A percentile compares a stretch with the other conserved stretches of the same genome.
phyloP scores from a whole-genome alignment of 92 coral and sea anemone genomes.

The Muricea muricata region DNA sequence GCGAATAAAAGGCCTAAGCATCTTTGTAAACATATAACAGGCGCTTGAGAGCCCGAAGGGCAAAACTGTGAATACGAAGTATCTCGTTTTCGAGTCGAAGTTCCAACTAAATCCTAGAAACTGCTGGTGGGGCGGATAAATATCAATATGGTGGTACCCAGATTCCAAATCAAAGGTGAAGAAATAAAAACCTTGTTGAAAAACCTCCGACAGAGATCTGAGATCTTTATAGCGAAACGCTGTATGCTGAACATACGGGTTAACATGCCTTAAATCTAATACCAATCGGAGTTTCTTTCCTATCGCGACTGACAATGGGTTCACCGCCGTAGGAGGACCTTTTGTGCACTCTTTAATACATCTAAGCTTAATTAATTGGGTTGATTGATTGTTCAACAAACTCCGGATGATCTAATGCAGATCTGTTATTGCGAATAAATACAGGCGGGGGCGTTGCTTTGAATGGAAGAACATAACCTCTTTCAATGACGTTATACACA shows the following conservation, averaged over 20 bases:
- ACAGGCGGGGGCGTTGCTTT: background rate
- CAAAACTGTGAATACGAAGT: slow-evolving; percentile 70
- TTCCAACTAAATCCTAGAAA: slow-evolving; percentile 71
- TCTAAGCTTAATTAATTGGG: background rate
- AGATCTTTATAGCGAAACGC: no score
- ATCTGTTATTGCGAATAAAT: background rate
- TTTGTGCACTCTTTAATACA: background rate
- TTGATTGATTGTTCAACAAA: background rate
- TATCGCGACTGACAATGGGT: slow-evolving; percentile 1
- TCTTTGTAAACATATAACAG: slow-evolving; percentile 71
- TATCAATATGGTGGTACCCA: slow-evolving; percentile 75
- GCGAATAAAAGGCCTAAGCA: slow-evolving; percentile 69
- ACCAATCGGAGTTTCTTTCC: slow-evolving; percentile 4
- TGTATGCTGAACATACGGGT: no score
- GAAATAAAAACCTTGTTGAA: slow-evolving; percentile 66
- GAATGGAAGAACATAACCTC: background rate
- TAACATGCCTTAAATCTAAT: no score
- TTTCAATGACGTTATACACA: background rate
- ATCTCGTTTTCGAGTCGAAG: slow-evolving; percentile 41
- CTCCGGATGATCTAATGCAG: background rate
- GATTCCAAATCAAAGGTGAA: slow-evolving; percentile 78
- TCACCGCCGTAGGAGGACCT: background rate
- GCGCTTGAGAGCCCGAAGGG: slow-evolving; percentile 69
- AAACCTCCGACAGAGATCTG: no score
- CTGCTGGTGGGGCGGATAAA: slow-evolving; percentile 51